Conservation (phyloP, 2,888 invertebrate genomes). For the Toxonevra muliebris region DNA sequence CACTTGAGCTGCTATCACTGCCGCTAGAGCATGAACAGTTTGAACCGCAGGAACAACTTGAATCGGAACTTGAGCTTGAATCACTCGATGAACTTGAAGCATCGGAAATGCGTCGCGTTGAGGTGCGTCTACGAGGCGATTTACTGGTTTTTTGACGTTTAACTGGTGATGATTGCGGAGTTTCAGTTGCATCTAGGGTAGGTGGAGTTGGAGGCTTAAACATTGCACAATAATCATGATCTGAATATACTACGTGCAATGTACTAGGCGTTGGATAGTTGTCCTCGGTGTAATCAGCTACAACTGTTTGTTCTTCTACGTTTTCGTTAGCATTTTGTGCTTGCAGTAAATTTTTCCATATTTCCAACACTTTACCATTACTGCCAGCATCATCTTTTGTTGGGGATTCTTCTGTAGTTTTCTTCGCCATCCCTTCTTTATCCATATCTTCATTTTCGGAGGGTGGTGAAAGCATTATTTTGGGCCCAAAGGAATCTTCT, state of each 20-base stretch:
- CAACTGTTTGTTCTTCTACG: constrained; percentile 35
- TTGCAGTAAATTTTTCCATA: constrained; percentile 59
- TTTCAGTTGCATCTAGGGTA: constrained; percentile 53
- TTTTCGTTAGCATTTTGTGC: constrained; percentile 46
- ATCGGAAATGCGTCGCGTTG: constrained; percentile 65
- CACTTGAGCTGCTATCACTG: constrained; percentile 69
- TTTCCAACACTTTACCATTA: constrained; percentile 50
- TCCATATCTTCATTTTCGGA: constrained; percentile 56
- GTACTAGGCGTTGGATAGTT: constrained; percentile 53
- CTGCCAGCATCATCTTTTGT: constrained; percentile 3
- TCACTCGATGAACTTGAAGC: constrained; percentile 75
- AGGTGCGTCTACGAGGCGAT: constrained; percentile 37
- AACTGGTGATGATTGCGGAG: constrained; percentile 51
- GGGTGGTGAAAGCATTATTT: constrained; percentile 60
- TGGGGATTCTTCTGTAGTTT: constrained; percentile 20
- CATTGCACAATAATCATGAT: constrained; percentile 80
- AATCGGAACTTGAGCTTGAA: constrained; percentile 79
- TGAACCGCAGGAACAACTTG: constrained; percentile 83
- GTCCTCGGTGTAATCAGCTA: constrained; percentile 34
- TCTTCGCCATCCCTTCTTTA: constrained; percentile 32
- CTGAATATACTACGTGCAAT: constrained; percentile 72
- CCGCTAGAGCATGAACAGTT: constrained; percentile 84
- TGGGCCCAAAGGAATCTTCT: constrained; percentile 51
- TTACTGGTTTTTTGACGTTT: constrained; percentile 40
- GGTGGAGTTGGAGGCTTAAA: constrained; percentile 47